phyloP scores from a whole-genome alignment of 2,113 vertebrate genomes.

The Chamaetylas fuelleborni region DNA sequence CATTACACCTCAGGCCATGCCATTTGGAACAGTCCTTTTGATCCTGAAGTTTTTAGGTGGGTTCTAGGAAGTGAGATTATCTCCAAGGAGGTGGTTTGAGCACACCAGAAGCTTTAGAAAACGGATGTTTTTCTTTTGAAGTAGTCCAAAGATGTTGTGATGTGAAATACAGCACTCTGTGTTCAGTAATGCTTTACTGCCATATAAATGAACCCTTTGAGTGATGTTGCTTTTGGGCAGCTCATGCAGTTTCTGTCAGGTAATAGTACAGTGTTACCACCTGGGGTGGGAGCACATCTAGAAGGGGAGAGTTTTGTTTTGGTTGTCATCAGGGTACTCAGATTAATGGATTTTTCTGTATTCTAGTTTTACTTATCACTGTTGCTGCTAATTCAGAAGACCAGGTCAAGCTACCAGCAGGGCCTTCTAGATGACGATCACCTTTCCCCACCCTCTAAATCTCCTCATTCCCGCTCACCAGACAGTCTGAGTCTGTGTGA shows the following conservation, averaged over 20 bases:
- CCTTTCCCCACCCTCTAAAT: background rate
- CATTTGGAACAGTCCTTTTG: background rate
- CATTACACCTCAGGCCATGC: fast-evolving
- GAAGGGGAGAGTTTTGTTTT: background rate
- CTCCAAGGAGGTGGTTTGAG: background rate
- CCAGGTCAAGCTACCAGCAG: background rate
- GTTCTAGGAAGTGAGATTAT: background rate
- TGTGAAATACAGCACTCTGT: background rate
- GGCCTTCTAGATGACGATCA: background rate
- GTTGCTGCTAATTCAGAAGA: background rate
- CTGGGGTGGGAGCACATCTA: background rate
- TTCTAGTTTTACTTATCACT: background rate
- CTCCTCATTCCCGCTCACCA: background rate
- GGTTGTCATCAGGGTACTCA: background rate
- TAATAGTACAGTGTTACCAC: background rate
- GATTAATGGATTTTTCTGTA: background rate
- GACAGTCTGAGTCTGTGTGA: background rate
- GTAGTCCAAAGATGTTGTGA: background rate
- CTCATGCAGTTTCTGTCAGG: fast-evolving
- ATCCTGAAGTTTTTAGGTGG: background rate
- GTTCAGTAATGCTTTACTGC: background rate
- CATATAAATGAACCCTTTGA: background rate
- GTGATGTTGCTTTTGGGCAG: background rate
- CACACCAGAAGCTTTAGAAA: background rate
- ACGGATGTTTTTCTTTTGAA: background rate